A percentile compares a stretch with the other conserved stretches of the same genome.
Conservation (phyloP, 1,140 invertebrate species). For the Paraescarpia echinospica region DNA sequence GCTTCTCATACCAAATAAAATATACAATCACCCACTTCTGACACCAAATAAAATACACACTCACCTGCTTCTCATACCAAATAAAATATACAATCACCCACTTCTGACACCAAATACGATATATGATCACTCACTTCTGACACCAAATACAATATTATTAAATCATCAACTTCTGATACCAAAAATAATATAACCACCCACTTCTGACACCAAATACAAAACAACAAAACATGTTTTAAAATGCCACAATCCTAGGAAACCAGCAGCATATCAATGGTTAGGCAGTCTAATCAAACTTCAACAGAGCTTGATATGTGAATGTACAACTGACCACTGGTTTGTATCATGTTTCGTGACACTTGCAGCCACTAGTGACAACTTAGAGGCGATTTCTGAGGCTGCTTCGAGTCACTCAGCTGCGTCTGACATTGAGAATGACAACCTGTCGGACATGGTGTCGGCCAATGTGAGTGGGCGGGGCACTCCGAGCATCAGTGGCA, state of each 20-base stretch:
- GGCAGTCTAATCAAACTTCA: not conserved
- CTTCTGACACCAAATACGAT: not conserved
- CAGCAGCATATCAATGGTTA: not conserved
- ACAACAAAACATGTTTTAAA: not conserved
- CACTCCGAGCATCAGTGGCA: slow-evolving; percentile 82
- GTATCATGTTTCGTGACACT: not conserved
- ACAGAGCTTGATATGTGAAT: too few species aligned
- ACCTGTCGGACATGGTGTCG: slow-evolving; percentile 91
- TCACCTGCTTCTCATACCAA: too few species aligned
- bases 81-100: too few species aligned
- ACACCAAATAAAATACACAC: too few species aligned
- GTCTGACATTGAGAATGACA: slow-evolving; percentile 76
- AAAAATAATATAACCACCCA: too few species aligned
- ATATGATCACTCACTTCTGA: not conserved
- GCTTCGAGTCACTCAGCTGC: slow-evolving; percentile 90
- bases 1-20: too few species aligned
- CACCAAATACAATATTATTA: not conserved
- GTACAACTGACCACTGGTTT: not conserved
- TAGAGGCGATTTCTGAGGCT: slow-evolving; percentile 77
- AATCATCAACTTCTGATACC: too few species aligned
- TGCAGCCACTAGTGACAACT: slow-evolving; percentile 77
- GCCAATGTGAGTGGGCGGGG: slow-evolving; percentile 85
- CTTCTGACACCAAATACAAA: too few species aligned
- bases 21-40: too few species aligned
- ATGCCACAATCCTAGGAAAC: not conserved